Base-by-base conservation (phyloP, 30 jellyfish, hydroid and myxozoan species). In the Cassiopea xamachana region DNA sequence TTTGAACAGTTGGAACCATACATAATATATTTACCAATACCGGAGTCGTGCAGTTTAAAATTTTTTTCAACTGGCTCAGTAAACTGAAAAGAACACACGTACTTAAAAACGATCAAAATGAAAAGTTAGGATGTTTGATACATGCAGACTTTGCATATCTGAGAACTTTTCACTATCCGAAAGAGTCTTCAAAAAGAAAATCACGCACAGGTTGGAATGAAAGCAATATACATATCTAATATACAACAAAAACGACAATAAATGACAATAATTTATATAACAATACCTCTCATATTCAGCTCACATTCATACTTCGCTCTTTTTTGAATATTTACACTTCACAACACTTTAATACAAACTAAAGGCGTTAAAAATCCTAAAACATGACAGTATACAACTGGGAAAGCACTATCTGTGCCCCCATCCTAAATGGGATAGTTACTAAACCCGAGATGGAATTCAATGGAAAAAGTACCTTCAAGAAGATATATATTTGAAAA, bases 271-370 rank as follows among this genome's bases (percentile, higher is more conserved):
- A 18, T 15, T 7, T 71, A 71, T 71, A 71, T 71, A 14, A 71
- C 4, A 12, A 71, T 16, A 71, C 90, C 79, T 81, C 90, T 81
- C 90, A 62, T 7, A 62, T 70, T 81, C 71, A 45, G 1, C n/a
- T 60, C 73, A 64, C 90, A 68, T 81, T 62, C 90, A 81, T 51
- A 71, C 80, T 68, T 70, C 90, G 62, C 73, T 81, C 82, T 62
- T 81, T 81, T 81, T 15, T 58, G 13, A 48, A 48, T 81, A 81
- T 81, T 81, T 81, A 81, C 90, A 81, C 15, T 27, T 64, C 39
- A 43, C 73, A 67, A 81, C 47, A 44, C 17, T 43, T 81, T 61
- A 81, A 81, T 81, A 81, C 90, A 81, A 47, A 64, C 90, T 61
- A 27, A 68, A 47, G 50, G 87, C 87, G 49, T 78, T n/a, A 48